Evolutionary conservation across 2,797 vertebrate species (phyloP).

Genomic region (Melanitta fusca): DNA sequence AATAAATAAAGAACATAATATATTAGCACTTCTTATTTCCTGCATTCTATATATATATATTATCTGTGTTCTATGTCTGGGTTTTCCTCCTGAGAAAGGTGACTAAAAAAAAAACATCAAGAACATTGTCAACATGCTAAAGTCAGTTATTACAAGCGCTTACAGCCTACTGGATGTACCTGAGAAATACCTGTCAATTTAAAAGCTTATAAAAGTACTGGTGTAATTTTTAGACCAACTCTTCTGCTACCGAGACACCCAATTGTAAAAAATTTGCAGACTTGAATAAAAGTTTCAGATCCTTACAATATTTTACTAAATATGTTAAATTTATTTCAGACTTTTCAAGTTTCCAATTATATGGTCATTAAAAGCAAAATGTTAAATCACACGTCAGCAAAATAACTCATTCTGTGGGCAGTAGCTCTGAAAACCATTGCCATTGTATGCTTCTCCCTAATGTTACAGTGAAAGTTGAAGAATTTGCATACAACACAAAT

Average conservation of each 20-base stretch:
- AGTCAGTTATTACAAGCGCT: neutral
- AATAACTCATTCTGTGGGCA: neutral
- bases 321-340: neutral
- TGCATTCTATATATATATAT: neutral
- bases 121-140: neutral
- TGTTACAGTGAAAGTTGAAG: neutral
- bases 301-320: neutral
- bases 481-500: constrained; percentile 20
- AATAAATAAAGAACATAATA: neutral
- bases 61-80: rapidly evolving
- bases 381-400: neutral
- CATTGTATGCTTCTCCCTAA: neutral
- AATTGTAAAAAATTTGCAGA: neutral
- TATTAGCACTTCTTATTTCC: neutral
- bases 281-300: neutral
- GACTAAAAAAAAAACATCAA: neutral
- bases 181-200: neutral
- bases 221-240: neutral
- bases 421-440: neutral
- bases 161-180: neutral
- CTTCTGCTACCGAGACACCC: neutral
- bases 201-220: neutral
- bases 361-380: neutral
- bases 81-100: neutral
- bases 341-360: neutral